Conservation (phyloP, 1,140 invertebrate genomes). For the Drosophila tristis region DNA sequence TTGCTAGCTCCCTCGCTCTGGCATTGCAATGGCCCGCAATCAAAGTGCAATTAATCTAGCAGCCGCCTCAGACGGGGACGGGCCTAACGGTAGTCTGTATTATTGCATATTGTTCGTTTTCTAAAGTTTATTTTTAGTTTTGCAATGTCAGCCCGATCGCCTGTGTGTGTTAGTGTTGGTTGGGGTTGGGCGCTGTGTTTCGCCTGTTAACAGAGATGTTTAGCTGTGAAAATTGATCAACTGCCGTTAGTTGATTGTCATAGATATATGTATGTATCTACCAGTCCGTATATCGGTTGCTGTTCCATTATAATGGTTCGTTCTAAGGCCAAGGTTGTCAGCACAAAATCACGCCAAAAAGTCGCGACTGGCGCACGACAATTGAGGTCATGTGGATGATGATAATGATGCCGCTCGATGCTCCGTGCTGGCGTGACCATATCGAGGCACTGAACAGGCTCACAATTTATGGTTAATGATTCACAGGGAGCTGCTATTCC, state of each 20-base stretch:
- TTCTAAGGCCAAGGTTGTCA: constrained; percentile 73
- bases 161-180: neutral
- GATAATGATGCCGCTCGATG: constrained; percentile 16
- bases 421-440: constrained; percentile 59
- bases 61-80: constrained; percentile 59
- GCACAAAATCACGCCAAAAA: constrained; percentile 66
- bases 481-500: constrained; percentile 39
- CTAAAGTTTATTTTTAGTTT: constrained; percentile 68
- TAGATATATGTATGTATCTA: constrained; percentile 31
- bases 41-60: constrained; percentile 78
- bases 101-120: constrained; percentile 47
- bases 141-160: constrained; percentile 54
- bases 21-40: constrained; percentile 74
- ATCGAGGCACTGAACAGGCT: constrained; percentile 59
- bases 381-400: constrained; percentile 61
- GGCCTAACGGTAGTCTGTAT: constrained; percentile 60
- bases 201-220: constrained; percentile 48
- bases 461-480: constrained; percentile 32
- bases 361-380: constrained; percentile 53
- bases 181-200: constrained; percentile 14
- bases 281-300: constrained; percentile 4
- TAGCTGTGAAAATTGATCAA: constrained; percentile 38
- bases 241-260: constrained; percentile 64
- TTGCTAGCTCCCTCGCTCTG: constrained; percentile 60
- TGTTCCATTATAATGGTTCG: constrained; percentile 5